Evolutionary conservation across 2,797 vertebrate species (phyloP).

Genomic region (Falco biarmicus): DNA sequence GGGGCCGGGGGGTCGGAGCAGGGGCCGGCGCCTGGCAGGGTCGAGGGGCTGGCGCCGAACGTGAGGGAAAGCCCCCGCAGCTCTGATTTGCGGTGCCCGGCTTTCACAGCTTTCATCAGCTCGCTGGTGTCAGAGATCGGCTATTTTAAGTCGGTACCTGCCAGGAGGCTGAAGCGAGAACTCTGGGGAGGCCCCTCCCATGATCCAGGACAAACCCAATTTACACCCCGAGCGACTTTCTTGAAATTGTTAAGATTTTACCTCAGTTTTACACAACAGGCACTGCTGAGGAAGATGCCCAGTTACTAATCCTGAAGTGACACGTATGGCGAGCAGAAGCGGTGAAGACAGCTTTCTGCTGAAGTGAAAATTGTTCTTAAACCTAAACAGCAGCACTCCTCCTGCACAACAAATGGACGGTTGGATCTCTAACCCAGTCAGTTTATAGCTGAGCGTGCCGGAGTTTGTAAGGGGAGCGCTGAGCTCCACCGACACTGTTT

Average conservation of each 20-base stretch:
- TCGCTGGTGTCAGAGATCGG: neutral
- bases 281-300: neutral
- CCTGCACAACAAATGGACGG: neutral
- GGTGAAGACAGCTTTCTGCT: neutral
- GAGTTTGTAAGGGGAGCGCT: neutral
- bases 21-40: no score
- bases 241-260: neutral
- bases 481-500: neutral
- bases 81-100: rapidly evolving
- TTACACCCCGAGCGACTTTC: rapidly evolving
- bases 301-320: neutral
- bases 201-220: neutral
- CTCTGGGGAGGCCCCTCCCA: neutral
- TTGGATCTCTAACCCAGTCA: neutral
- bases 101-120: neutral
- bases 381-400: neutral
- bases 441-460: neutral
- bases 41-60: no score
- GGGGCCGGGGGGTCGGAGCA: no score
- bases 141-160: neutral
- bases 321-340: neutral
- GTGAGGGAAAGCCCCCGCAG: neutral
- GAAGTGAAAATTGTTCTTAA: neutral
- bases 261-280: neutral
- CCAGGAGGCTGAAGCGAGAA: neutral